Evolutionary conservation across 2,888 invertebrate species (phyloP).

Genomic region (Galerucella calmariensis): DNA sequence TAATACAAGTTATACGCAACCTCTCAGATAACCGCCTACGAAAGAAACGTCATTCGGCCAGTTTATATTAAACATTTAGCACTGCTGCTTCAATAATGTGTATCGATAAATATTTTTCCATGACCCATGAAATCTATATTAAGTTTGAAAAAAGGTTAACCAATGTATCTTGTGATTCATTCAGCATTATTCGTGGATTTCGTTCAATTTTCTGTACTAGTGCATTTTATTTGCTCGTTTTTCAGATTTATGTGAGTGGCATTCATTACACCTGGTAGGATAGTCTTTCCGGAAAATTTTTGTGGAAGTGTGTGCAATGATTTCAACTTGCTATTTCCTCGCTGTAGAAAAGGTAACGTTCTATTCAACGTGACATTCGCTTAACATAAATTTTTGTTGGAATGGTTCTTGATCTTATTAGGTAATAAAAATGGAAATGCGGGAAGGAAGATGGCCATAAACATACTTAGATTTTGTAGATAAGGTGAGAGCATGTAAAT

Average conservation of each 20-base stretch:
- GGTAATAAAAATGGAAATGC: background rate
- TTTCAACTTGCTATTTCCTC: background rate
- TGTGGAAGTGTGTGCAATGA: background rate
- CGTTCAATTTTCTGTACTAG: background rate
- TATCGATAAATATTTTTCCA: too few relatives aligned
- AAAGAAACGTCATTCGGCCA: too few relatives aligned
- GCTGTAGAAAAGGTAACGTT: background rate
- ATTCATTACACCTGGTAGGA: background rate
- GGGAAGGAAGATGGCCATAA: background rate
- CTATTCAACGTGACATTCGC: background rate
- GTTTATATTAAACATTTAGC: too few relatives aligned
- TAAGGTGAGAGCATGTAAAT: too few relatives aligned
- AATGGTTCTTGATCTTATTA: background rate
- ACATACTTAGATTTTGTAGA: background rate
- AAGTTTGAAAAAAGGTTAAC: too few relatives aligned
- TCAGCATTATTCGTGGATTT: background rate
- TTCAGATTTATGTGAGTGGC: background rate
- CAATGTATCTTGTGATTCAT: background rate
- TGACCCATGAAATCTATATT: too few relatives aligned
- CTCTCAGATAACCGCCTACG: too few relatives aligned
- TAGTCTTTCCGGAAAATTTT: background rate
- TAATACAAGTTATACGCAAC: too few relatives aligned
- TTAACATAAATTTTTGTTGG: constrained; percentile 2
- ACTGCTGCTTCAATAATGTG: too few relatives aligned
- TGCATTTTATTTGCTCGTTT: background rate